Base-by-base conservation (phyloP, 2,797 vertebrate genomes). In the Distichodus sexfasciatus region DNA sequence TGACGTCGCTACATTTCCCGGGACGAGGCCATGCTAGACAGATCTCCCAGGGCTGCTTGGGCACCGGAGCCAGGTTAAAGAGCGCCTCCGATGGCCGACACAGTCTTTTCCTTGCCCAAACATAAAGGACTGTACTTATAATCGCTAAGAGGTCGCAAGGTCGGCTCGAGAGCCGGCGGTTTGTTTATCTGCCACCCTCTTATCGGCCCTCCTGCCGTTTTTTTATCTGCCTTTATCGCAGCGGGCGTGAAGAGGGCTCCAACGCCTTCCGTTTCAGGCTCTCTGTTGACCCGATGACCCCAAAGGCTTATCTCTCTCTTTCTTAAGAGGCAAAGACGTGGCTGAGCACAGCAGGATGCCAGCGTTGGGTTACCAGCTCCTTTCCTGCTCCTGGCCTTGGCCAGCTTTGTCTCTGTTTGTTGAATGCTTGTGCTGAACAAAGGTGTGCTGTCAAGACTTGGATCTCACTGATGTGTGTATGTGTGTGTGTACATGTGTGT, bases 191-290 rank as follows among this genome's bases (percentile, higher is more conserved):
- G 38, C 24, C 47, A 47, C 55, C 44, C 75, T 79, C 57, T 77
- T 81, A 77, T 80, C 79, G 17, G 54, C 57, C 69, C 69, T 75
- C 75, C 62, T 17, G 64, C 64, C n/a, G n/a, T 71, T 79, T 68
- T 60, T 79, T 80, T 77, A 79, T 84, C 76, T 75, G 54, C 66
- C 71, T 72, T 80, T 81, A 80, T 80, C 70, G 41, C 76, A 64
- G 63, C 46, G 43, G 29, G 69, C 69, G 59, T 73, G 66, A 61
- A 80, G 70, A 72, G 67, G 51, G 51, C 54, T 71, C 60, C 12
- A 10, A 35, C 1, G 68, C 64, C 72, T 66, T 72, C 76, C 69
- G 46, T 69, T 68, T 79, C 66, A 58, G 75, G 74, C 66, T 74
- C 72, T 47, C 68, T 76, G 74, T 72, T 77, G 76, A 71, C 76